Percentiles rank a stretch among this genome's conserved stretches.
phyloP scores from a whole-genome alignment of 2,113 vertebrate species.

The Oreochromis niloticus region DNA sequence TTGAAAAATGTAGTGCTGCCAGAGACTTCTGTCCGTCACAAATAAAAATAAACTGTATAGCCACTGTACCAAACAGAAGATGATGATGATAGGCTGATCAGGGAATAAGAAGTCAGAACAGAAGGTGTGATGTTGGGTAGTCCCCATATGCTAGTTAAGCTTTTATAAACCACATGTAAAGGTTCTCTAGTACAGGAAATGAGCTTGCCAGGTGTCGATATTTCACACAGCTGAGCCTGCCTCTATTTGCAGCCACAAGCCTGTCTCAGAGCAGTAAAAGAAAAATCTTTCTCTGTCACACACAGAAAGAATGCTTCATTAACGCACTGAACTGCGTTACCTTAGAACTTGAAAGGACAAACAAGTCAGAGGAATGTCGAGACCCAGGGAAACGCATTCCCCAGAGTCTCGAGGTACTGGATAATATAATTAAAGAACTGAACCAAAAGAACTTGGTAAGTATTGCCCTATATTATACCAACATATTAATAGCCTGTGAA shows the following conservation, averaged over 20 bases:
- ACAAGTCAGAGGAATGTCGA: fast-evolving
- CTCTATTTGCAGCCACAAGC: slow-evolving; percentile 5
- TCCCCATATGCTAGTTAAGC: neutral
- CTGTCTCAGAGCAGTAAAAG: neutral
- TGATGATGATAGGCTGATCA: neutral
- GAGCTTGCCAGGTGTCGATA: slow-evolving; percentile 29
- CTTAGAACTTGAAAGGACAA: neutral
- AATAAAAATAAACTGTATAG: neutral
- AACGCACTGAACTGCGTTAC: slow-evolving; percentile 50
- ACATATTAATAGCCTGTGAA: neutral
- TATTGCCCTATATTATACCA: neutral
- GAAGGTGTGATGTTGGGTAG: neutral
- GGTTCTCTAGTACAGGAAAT: slow-evolving; percentile 61
- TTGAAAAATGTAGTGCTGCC: neutral
- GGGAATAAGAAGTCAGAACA: neutral
- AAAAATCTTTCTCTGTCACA: neutral
- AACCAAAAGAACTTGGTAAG: neutral
- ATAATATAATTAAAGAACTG: fast-evolving
- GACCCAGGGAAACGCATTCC: fast-evolving
- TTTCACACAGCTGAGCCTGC: slow-evolving; percentile 10
- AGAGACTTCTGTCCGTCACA: neutral
- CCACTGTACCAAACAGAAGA: neutral
- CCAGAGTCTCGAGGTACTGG: fast-evolving
- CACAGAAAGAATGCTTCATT: slow-evolving; percentile 2
- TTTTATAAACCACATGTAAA: slow-evolving; percentile 53